Base-by-base conservation (phyloP, 2,888 invertebrate species). In the Ctenicera cuprea region DNA sequence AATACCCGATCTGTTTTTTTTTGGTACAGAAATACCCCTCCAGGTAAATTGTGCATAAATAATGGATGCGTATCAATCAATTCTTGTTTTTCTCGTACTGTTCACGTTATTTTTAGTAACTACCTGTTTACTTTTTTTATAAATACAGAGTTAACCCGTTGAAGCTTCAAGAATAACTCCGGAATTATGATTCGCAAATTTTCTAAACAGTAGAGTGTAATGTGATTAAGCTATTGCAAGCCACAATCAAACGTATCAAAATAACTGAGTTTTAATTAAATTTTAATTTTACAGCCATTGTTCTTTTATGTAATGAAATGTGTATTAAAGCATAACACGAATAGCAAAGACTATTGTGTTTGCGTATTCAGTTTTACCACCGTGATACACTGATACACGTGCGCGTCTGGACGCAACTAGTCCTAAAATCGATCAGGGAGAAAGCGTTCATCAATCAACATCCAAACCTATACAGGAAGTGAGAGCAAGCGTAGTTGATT, bases 391-490 rank as follows among this genome's bases (percentile, higher is more conserved):
- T 37, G 64, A 64, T 48, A 64, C 64, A 64, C 64, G 64, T 64
- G 65, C 48, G 30, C 62, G 18, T 43, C 66, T 71, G 45, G 54
- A 59, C 48, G 65, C 65, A 73, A 73, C 69, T 69, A 63, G 64
- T 73, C 65, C 54, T 48, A 69, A 71, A 69, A 73, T 73, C 69
- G 73, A 73, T 73, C 38, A 64, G 59, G 26, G 20, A 45, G 50
- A 62, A 73, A 57, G 64, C 63, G 45, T 57, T 74, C 74, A 74
- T 74, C 71, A 65, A 71, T 74, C 74, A 74, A 67, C 71, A 62
- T 71, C 67, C 54, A 71, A 71, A 71, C 63, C 61, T 54, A 67
- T 67, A 74, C 63, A 67, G 74, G 62, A 74, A 74, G 43, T 61
- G 65, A 63, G 63, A 67, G 54, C 48, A 74, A 71, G 63, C 57